phyloP scores from a whole-genome alignment of 2,888 invertebrate genomes.

The Sphaerophoria rueppellii region DNA sequence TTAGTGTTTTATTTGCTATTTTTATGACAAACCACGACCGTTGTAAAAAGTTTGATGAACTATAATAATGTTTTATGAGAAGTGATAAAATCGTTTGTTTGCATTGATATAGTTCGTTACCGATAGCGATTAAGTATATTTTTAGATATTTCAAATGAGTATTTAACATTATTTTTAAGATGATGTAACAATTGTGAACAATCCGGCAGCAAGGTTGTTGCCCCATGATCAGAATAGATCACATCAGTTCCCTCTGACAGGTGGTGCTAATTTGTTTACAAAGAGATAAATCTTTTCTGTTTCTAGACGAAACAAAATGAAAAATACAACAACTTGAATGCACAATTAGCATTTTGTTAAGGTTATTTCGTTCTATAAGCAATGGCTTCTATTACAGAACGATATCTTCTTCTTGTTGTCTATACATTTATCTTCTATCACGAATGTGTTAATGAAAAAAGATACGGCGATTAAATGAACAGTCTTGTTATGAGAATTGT shows the following conservation, averaged over 20 bases:
- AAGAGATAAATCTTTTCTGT: conserved; percentile 12
- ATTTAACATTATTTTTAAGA: too few relatives aligned
- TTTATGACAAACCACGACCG: neutral
- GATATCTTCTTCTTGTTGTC: neutral
- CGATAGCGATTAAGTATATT: neutral
- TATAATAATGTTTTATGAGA: neutral
- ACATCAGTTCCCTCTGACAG: neutral
- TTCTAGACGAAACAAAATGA: neutral
- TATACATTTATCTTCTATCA: neutral
- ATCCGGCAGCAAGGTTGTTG: neutral
- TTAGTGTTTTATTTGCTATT: conserved; percentile 26
- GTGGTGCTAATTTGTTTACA: conserved; percentile 11
- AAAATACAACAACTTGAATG: conserved; percentile 10
- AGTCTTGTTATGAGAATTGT: too few relatives aligned
- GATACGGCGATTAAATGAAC: too few relatives aligned
- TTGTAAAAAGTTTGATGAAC: conserved; percentile 3
- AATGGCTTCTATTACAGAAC: neutral
- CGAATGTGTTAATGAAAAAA: conserved; percentile 18
- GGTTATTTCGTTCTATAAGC: neutral
- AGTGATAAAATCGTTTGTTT: too few relatives aligned
- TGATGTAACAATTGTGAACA: too few relatives aligned
- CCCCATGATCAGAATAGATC: conserved; percentile 2
- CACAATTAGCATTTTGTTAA: conserved; percentile 1
- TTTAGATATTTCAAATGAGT: too few relatives aligned
- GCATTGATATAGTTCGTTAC: neutral